phyloP scores from a whole-genome alignment of 92 coral and sea anemone species.

The Heliopora coerulea region DNA sequence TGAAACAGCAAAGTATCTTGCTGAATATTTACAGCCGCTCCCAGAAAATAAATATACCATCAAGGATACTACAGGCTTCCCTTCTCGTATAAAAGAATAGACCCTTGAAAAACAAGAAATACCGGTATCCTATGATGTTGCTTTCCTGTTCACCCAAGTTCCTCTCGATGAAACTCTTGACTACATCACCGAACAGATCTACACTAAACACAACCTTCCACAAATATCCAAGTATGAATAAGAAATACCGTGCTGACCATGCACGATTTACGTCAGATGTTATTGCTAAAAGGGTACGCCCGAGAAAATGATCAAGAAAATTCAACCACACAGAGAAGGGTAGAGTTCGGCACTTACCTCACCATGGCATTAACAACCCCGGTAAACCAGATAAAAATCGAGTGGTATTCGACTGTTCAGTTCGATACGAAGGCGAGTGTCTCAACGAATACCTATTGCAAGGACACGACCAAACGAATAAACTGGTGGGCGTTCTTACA shows the following conservation, averaged over 20 bases:
- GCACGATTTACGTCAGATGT: no score
- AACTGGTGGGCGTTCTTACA: background rate
- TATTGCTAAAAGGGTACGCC: slow-evolving; percentile 48
- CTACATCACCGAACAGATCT: slow-evolving; percentile 27
- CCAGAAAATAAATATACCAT: no score
- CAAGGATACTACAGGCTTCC: slow-evolving; percentile 13
- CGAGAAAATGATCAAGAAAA: slow-evolving; percentile 11
- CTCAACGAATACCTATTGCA: slow-evolving; percentile 17
- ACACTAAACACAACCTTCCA: slow-evolving; percentile 24
- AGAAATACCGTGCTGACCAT: no score
- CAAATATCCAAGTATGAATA: no score
- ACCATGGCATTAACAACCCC: slow-evolving; percentile 19
- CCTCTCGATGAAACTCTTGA: slow-evolving; percentile 49
- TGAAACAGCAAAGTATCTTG: slow-evolving; percentile 16
- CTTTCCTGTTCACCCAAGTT: slow-evolving; percentile 38
- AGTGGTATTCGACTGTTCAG: slow-evolving; percentile 34
- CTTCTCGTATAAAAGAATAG: background rate
- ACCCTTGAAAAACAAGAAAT: slow-evolving; percentile 28
- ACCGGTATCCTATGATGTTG: slow-evolving; percentile 32
- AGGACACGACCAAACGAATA: slow-evolving; percentile 19
- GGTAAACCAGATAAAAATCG: slow-evolving; percentile 24
- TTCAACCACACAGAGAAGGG: background rate
- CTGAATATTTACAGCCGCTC: no score
- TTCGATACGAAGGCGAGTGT: slow-evolving; percentile 3
- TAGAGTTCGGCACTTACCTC: slow-evolving; percentile 20